Conservation (phyloP, 2,888 invertebrate species). For the Lasioglossum vierecki region DNA sequence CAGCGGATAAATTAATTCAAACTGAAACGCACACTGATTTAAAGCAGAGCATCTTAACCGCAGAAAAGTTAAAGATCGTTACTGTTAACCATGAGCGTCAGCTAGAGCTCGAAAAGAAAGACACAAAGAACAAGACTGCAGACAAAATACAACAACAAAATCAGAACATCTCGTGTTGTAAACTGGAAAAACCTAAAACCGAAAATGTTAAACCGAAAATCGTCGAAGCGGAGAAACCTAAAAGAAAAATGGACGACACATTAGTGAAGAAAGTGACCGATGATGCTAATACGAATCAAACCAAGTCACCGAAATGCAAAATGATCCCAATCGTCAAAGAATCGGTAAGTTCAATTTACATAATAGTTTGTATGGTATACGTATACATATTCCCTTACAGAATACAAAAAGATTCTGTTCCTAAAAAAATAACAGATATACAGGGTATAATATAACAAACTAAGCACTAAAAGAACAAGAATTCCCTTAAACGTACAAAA, state of each 20-base stretch:
- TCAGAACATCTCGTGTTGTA: not conserved
- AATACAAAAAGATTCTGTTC: too few relatives aligned
- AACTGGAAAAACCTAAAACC: not conserved
- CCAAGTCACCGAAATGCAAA: constrained; percentile 10
- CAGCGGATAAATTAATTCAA: constrained; percentile 19
- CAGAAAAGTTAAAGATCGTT: not conserved
- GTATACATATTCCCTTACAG: too few relatives aligned
- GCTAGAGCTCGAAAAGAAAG: not conserved
- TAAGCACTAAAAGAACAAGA: too few relatives aligned
- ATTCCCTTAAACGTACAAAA: too few relatives aligned
- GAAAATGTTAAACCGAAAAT: constrained; percentile 8
- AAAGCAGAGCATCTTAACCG: not conserved
- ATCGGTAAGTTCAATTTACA: constrained; percentile 37
- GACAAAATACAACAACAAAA: not conserved
- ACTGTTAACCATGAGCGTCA: not conserved
- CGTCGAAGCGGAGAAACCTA: not conserved
- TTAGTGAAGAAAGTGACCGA: not conserved
- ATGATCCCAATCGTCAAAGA: constrained; percentile 32
- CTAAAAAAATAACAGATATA: too few relatives aligned
- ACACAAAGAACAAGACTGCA: not conserved
- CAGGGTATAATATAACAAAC: too few relatives aligned
- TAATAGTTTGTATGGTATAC: not conserved
- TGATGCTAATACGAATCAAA: constrained; percentile 2
- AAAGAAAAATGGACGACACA: not conserved
- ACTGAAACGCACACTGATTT: constrained; percentile 9